Evolutionary conservation across 2,888 invertebrate species (phyloP).

Genomic region (Dastarcus helophoroides): DNA sequence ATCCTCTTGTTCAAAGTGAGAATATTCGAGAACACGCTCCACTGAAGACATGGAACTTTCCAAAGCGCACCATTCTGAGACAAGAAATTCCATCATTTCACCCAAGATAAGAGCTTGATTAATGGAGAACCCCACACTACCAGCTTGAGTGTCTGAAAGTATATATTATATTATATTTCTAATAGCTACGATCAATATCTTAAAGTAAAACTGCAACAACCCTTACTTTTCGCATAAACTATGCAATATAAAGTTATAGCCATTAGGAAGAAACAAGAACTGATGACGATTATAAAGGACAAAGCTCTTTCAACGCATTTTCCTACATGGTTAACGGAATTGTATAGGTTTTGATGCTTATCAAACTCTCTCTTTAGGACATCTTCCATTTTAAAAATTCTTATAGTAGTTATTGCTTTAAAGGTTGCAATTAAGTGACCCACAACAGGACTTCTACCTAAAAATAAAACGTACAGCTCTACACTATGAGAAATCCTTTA

Average conservation of each 20-base stretch:
- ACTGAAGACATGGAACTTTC: conserved; percentile 79
- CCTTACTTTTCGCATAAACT: conserved; percentile 2
- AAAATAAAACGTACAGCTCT: too few species aligned
- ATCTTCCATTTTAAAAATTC: conserved; percentile 30
- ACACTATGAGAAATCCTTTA: too few species aligned
- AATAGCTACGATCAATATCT: too few species aligned
- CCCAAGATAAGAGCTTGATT: conserved; percentile 69
- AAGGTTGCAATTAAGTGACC: conserved; percentile 33
- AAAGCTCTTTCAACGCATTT: conserved; percentile 25
- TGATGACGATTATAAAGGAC: conserved; percentile 26
- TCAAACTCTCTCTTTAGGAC: conserved; percentile 30
- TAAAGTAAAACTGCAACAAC: not conserved
- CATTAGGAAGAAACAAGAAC: conserved; percentile 17
- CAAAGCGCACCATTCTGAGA: conserved; percentile 73
- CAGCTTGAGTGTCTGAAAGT: conserved; percentile 10
- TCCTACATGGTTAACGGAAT: conserved; percentile 27
- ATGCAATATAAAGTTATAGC: not conserved
- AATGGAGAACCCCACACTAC: conserved; percentile 65
- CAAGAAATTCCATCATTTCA: conserved; percentile 49
- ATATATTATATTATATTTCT: conserved; percentile 1
- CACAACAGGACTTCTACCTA: conserved; percentile 32
- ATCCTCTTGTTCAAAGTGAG: conserved; percentile 37
- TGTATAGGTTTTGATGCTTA: conserved; percentile 25
- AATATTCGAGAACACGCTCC: conserved; percentile 54
- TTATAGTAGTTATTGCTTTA: conserved; percentile 32